phyloP scores from a whole-genome alignment of 2,797 vertebrate species.

The Sitta carolinensis region DNA sequence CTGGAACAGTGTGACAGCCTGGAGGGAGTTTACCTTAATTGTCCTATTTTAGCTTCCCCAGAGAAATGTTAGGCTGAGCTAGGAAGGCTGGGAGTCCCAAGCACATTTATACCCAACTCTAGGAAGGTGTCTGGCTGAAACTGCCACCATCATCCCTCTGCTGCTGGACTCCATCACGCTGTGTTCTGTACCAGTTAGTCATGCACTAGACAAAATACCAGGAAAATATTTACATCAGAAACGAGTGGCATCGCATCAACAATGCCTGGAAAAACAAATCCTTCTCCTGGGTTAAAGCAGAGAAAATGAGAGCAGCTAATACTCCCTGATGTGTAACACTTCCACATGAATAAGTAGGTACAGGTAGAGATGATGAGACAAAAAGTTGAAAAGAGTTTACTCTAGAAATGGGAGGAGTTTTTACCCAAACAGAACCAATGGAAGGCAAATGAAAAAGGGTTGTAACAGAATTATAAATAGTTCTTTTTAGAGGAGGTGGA shows the following conservation, averaged over 20 bases:
- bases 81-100: background rate
- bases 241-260: background rate
- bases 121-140: background rate
- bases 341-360: background rate
- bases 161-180: background rate
- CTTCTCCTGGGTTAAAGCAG: background rate
- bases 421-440: background rate
- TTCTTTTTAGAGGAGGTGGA: background rate
- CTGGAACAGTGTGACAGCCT: background rate
- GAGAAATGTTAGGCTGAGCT: background rate
- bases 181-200: background rate
- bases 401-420: background rate
- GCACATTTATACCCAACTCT: background rate
- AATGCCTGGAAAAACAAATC: background rate
- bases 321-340: background rate
- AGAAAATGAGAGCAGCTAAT: background rate
- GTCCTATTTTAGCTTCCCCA: background rate
- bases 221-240: background rate
- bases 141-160: background rate
- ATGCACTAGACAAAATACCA: background rate
- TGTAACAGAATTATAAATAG: background rate
- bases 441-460: background rate
- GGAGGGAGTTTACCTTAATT: background rate
- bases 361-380: background rate
- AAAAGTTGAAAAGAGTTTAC: background rate